Evolutionary conservation across 2,888 invertebrate genomes (phyloP).

Genomic region (Tanytarsus gracilentus): DNA sequence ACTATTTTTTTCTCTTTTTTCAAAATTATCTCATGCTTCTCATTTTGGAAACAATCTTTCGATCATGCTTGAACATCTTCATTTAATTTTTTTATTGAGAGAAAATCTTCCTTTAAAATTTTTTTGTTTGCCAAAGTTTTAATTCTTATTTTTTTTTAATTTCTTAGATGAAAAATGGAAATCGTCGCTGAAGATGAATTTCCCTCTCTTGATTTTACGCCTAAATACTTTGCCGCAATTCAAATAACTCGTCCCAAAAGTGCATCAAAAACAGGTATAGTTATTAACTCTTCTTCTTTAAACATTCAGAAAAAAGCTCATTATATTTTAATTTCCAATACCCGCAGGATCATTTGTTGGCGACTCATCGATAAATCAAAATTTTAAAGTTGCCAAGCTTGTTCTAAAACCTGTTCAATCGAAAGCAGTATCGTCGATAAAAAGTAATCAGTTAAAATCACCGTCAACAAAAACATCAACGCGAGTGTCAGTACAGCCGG

Average conservation of each 20-base stretch:
- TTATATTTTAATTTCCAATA: background rate
- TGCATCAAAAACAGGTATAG: background rate
- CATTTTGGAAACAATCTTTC: too few species aligned
- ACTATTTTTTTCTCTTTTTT: too few species aligned
- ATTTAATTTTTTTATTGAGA: too few species aligned
- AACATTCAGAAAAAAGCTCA: background rate
- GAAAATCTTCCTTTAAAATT: too few species aligned
- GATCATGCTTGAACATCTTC: too few species aligned
- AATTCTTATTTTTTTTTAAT: too few species aligned
- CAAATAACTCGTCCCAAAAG: background rate
- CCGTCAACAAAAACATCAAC: background rate
- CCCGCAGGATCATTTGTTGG: background rate
- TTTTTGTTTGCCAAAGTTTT: too few species aligned
- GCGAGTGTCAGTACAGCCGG: background rate
- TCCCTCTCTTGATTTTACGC: too few species aligned
- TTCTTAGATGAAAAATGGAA: too few species aligned
- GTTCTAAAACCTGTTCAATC: conserved; percentile 9
- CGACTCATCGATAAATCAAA: conserved; percentile 5
- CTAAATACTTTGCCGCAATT: too few species aligned
- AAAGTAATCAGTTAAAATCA: background rate
- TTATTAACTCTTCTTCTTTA: background rate
- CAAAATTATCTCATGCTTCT: too few species aligned
- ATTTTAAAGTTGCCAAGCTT: conserved; percentile 25
- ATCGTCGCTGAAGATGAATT: too few species aligned
- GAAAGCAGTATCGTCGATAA: background rate